Conservation (phyloP, 2,888 invertebrate genomes). For the Anarsia innoxiella region DNA sequence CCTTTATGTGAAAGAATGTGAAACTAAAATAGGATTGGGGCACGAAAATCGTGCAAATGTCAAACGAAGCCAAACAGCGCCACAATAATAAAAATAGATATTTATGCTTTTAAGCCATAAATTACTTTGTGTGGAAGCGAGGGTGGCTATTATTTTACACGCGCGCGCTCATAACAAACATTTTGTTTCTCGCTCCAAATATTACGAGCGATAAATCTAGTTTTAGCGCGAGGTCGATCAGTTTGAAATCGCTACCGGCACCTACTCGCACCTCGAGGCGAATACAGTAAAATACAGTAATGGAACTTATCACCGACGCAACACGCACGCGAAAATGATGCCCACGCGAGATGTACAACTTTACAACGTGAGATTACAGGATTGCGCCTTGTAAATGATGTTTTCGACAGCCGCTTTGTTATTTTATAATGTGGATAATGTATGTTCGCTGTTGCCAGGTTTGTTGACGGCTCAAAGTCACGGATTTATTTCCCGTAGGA, state of each 20-base stretch:
- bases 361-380: conserved; percentile 1
- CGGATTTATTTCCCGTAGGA: no score
- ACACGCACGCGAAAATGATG: conserved; percentile 7
- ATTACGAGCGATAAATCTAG: conserved; percentile 53
- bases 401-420: conserved; percentile 5
- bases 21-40: no score
- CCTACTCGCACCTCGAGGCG: conserved; percentile 9
- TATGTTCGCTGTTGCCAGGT: conserved; percentile 4
- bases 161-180: conserved; percentile 30
- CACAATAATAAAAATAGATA: conserved; percentile 24
- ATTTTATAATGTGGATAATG: conserved; percentile 4
- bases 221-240: conserved; percentile 52
- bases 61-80: conserved; percentile 14
- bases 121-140: conserved; percentile 19
- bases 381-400: not conserved
- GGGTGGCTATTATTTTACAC: conserved; percentile 26
- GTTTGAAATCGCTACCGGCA: conserved; percentile 40
- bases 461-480: no score
- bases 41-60: conserved; percentile 3
- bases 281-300: conserved; percentile 2
- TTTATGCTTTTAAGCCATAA: conserved; percentile 27
- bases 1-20: no score
- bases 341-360: conserved; percentile 4
- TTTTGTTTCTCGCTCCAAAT: conserved; percentile 32
- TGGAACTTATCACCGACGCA: conserved; percentile 4